Base-by-base conservation (phyloP, 2,888 invertebrate species). In the Agrochola circellaris region DNA sequence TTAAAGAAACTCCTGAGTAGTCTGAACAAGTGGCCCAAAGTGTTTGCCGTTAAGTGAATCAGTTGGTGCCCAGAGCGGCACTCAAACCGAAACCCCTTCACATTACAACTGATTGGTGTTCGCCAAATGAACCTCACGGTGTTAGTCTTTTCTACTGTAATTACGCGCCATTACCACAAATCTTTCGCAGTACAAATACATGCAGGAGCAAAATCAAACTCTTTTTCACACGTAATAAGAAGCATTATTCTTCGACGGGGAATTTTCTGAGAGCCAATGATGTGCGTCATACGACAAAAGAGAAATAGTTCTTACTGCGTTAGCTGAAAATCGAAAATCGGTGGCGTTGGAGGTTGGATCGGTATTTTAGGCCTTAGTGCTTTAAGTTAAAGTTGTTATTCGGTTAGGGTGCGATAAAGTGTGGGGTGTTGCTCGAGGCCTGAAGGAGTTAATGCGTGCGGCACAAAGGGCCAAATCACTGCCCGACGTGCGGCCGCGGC, bases 391-490 rank as follows among this genome's bases (percentile, higher is more conserved):
- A 91, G 95, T 91, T 81, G 88, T 78, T 73, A 92, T 93, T 93
- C 34, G 90, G 58, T 73, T 84, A 82, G 30, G n/a, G 62, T 30
- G 71, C 75, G 69, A 82, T 78, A 77, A 90, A 90, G 89, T 91
- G 92, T 87, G 92, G 94, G 93, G 93, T 92, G 92, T 93, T 90
- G 93, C 92, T 89, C 87, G 93, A 92, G 94, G 93, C 93, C 93
- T 93, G 94, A 96, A 96, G 96, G 96, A 96, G 95, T 95, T 96
- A 96, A 96, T 96, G 96, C 95, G 96, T 96, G 96, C 91, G 93
- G 94, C 95, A 96, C 96, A 96, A 96, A 96, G 96, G 96, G 93
- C 95, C 94, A 96, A 96, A 96, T 96, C 96, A 96, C 95, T 95
- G 95, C 94, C 94, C 94, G 94, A 92, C 92, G 92, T 92, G 94